phyloP scores from a whole-genome alignment of 2,888 invertebrate species.

The Torymus auratus region DNA sequence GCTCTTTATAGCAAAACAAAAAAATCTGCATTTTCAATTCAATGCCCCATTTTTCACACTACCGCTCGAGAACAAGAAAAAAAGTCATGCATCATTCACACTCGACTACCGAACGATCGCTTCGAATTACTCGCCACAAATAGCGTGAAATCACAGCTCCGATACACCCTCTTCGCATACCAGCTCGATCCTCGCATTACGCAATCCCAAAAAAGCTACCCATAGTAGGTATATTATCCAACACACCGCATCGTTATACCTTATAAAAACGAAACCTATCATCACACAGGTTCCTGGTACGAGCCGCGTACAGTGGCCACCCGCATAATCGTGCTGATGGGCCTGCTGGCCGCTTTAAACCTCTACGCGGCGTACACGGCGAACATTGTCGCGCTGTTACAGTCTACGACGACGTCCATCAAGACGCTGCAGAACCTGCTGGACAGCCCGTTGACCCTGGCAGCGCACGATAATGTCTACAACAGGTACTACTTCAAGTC shows the following conservation, averaged over 20 bases:
- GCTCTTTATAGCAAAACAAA: no score
- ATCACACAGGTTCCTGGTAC: slow-evolving; percentile 72
- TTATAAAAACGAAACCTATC: not conserved
- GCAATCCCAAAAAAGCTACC: no score
- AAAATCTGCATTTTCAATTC: no score
- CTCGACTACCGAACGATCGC: no score
- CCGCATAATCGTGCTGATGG: slow-evolving; percentile 81
- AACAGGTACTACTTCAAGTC: slow-evolving; percentile 82
- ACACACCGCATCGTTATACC: not conserved
- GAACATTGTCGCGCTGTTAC: slow-evolving; percentile 85
- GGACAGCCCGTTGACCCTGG: slow-evolving; percentile 82
- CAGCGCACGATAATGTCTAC: slow-evolving; percentile 84
- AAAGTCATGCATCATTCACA: no score
- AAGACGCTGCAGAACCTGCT: slow-evolving; percentile 82
- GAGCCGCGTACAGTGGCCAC: slow-evolving; percentile 75
- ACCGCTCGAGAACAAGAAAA: no score
- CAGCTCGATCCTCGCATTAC: no score
- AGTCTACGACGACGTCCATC: slow-evolving; percentile 84
- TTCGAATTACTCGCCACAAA: no score
- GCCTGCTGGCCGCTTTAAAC: slow-evolving; percentile 83
- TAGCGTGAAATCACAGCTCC: no score
- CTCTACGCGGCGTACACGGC: slow-evolving; percentile 87
- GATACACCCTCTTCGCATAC: no score
- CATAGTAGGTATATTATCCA: not conserved
- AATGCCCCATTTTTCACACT: no score